phyloP scores from a whole-genome alignment of 35 echinoderm and acorn worm species.

The Chiridota heheva region DNA sequence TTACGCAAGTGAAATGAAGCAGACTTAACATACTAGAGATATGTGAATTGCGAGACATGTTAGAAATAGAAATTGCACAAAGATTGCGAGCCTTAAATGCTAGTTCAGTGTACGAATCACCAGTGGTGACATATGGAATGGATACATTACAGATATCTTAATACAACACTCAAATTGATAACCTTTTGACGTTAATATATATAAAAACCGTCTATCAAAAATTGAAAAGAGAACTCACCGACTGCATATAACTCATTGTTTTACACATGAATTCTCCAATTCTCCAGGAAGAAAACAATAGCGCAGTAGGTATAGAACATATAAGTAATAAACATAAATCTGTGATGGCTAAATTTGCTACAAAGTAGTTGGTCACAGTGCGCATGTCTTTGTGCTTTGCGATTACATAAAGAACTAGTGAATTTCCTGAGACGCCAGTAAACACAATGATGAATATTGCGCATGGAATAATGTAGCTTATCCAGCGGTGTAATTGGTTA shows the following conservation, averaged over 20 bases:
- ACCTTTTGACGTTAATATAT: too few relatives aligned
- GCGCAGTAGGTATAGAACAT: conserved; percentile 64
- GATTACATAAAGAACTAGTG: conserved; percentile 78
- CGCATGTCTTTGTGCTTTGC: conserved; percentile 86
- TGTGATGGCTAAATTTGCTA: conserved; percentile 74
- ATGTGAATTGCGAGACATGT: too few relatives aligned
- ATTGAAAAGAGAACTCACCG: conserved; percentile 68
- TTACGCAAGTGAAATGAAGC: too few relatives aligned
- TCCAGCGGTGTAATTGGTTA: too few relatives aligned
- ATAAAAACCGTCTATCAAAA: background rate
- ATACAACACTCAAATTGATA: too few relatives aligned
- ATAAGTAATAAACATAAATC: conserved; percentile 75
- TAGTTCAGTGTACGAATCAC: too few relatives aligned
- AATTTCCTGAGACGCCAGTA: conserved; percentile 75
- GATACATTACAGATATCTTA: too few relatives aligned
- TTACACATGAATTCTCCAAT: conserved; percentile 72
- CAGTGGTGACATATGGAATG: too few relatives aligned
- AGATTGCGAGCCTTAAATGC: too few relatives aligned
- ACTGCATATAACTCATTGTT: conserved; percentile 63
- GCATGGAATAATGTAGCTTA: too few relatives aligned
- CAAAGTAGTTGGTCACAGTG: conserved; percentile 95
- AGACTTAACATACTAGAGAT: too few relatives aligned
- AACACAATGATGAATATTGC: conserved; percentile 23
- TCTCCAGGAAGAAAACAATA: conserved; percentile 33
- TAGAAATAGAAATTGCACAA: too few relatives aligned